Base-by-base conservation (phyloP, 1,140 invertebrate species). In the Drosophila sulfurigaster region DNA sequence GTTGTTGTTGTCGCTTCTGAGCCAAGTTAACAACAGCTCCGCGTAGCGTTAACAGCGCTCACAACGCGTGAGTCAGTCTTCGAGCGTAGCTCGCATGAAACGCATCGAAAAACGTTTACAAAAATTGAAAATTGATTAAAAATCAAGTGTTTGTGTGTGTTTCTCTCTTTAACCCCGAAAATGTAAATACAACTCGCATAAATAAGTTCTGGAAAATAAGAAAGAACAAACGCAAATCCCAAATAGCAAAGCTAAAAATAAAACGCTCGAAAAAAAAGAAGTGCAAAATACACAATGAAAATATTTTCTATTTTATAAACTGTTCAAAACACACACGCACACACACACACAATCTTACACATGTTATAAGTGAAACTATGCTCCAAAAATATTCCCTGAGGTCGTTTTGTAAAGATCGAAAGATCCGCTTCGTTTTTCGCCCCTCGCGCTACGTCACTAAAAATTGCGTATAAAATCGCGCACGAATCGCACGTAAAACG, bases 181-280 rank as follows among this genome's bases (percentile, higher is more conserved):
- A 43, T 8, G 11, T 15, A 51, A 51, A 63, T 35, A n/a, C n/a
- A 58, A 11, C 10, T 13, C 45, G 46, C 59, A 38, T 28, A 52
- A 72, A 62, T 56, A 41, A 49, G 65, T 54, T 28, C 32, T 13
- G 3, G 1, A 71, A 48, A 46, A 56, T 32, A 79, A 82, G 46
- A 67, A 71, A 63, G 35, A 78, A 58, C 59, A 78, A 73, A 68
- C 46, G 54, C 16, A 66, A 10, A 66, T 63, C 58, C 38, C 54
- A 76, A 78, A 81, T 85, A 75, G 70, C 78, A 68, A 46, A 5
- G 70, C 82, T 68, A 70, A 70, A 86, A 87, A 87, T 86, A 86
- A 67, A 87, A 48, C 65, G 41, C 30, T 49, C 32, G 63, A 75
- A 82, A 75, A 72, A 49, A n/a, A 4, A 10, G 5, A 48, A 41